A percentile compares a stretch with the other conserved stretches of the same genome.
Evolutionary conservation across 2,113 vertebrate genomes (phyloP).

Genomic region (Candoia aspera): DNA sequence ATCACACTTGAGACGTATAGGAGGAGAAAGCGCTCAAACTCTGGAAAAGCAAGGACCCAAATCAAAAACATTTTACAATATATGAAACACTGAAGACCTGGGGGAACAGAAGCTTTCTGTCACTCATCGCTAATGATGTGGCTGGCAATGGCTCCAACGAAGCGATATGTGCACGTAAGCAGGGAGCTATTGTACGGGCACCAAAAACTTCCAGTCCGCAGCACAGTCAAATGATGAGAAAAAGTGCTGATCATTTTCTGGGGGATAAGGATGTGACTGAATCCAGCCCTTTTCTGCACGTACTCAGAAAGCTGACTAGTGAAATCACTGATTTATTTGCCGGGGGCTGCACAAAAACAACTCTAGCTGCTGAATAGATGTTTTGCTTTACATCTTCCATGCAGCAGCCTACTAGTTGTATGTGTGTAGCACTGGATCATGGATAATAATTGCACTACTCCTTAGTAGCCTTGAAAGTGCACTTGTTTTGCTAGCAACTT

Average conservation of each 20-base stretch:
- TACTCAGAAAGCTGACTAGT: background rate
- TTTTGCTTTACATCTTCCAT: background rate
- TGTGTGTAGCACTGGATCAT: background rate
- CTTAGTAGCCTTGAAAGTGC: background rate
- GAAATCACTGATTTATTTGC: background rate
- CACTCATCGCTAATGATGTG: background rate
- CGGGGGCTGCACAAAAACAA: background rate
- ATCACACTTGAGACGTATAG: background rate
- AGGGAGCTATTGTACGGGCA: background rate
- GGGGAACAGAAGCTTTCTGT: background rate
- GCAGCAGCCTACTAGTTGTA: background rate
- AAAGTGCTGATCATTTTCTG: background rate
- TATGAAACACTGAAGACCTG: background rate
- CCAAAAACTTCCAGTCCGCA: background rate
- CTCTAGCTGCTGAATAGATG: background rate
- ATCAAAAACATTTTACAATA: background rate
- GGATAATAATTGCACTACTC: background rate
- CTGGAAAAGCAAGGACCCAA: background rate
- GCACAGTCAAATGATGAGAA: background rate
- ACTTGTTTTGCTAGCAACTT: background rate
- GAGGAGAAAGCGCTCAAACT: background rate
- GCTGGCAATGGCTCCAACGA: background rate
- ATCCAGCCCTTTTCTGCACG: background rate
- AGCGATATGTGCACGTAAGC: background rate
- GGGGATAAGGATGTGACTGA: background rate